These are phyloP conservation scores for Pseudococcus viburni DNA, from an alignment of 2,888 invertebrate genomes.

Conservation along the genomic window DNA sequence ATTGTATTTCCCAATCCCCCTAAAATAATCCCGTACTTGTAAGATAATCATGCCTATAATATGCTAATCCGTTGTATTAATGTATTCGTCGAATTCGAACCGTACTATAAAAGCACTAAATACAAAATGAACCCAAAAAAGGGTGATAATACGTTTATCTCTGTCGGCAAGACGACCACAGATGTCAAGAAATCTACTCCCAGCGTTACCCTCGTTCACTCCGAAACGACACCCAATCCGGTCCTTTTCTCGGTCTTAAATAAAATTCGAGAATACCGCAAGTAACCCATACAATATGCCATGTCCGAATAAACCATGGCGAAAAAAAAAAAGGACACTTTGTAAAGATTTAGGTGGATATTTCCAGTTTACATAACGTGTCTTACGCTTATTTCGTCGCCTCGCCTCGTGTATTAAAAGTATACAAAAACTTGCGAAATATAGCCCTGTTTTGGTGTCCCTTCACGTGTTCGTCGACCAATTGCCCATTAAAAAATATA, in stretches of 20 bases:
- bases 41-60: not conserved
- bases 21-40: not conserved
- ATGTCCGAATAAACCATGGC: not conserved
- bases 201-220: not conserved
- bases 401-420: no score
- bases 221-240: not conserved
- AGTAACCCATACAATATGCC: not conserved
- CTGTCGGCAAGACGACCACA: conserved; percentile 11
- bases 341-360: not conserved
- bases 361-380: no score
- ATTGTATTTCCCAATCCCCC: not conserved
- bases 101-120: not conserved
- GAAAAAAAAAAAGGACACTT: not conserved
- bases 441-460: not conserved
- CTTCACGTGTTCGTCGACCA: not conserved
- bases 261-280: no score
- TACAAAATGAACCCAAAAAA: not conserved
- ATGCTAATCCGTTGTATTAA: conserved; percentile 6
- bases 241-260: no score
- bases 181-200: not conserved
- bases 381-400: no score
- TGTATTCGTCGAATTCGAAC: not conserved
- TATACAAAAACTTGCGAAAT: not conserved
- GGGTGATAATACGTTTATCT: conserved; percentile 21
- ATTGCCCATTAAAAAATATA: conserved; percentile 1